phyloP scores from a whole-genome alignment of 2,113 vertebrate genomes.

The Ophiodon elongatus region DNA sequence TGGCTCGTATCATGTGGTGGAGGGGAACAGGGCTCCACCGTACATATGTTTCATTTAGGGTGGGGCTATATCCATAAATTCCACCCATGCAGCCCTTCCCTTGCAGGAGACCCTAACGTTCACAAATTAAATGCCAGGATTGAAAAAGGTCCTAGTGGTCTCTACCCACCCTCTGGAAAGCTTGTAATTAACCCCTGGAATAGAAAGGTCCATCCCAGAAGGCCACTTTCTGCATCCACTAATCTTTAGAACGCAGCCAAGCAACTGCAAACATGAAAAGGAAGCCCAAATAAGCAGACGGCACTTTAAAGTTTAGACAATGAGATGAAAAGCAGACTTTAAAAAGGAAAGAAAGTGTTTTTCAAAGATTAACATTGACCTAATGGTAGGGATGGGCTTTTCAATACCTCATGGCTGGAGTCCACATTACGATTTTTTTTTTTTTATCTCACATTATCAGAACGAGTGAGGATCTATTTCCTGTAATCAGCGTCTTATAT shows the following conservation, averaged over 20 bases:
- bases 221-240: conserved; percentile 48
- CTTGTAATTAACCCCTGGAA: conserved; percentile 74
- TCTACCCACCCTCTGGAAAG: conserved; percentile 62
- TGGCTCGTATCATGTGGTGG: conserved; percentile 69
- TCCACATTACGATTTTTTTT: conserved; percentile 12
- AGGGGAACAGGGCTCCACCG: conserved; percentile 42
- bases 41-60: conserved; percentile 64
- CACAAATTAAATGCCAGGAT: conserved; percentile 75
- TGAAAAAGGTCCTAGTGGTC: conserved; percentile 59
- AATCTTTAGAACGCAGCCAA: conserved; percentile 34
- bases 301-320: not conserved
- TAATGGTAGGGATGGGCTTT: not conserved
- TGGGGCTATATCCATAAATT: conserved; percentile 74
- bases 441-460: conserved; percentile 12
- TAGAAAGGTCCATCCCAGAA: conserved; percentile 56
- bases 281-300: conserved; percentile 17
- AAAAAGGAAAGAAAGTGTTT: no score
- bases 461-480: not conserved
- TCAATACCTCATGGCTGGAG: conserved; percentile 6
- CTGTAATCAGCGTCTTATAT: not conserved
- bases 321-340: not conserved
- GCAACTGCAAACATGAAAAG: conserved; percentile 45
- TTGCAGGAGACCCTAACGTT: conserved; percentile 65
- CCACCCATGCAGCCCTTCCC: conserved; percentile 71
- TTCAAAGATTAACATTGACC: not conserved